Evolutionary conservation across 2,113 vertebrate species (phyloP), one percentile per base, ranked within the genome.

Genomic region (Bostrychus sinensis): DNA sequence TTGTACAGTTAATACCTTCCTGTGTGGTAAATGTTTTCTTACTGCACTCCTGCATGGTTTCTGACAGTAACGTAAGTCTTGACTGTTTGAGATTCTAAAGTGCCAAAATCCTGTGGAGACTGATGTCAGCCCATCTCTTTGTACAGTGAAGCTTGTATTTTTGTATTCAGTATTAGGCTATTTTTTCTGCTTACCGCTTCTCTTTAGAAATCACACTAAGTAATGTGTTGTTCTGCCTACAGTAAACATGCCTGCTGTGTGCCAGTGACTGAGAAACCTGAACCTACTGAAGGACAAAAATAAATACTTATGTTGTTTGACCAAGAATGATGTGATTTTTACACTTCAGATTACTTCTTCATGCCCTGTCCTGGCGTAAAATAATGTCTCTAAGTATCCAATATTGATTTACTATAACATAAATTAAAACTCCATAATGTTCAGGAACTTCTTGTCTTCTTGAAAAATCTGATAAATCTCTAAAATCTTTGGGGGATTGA

Each of bases 141-240:
- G 74, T 86, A 87, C 75, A 76, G 82, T 87, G 79, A 86, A 32
- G 62, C 70, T 82, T 73, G 86, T 90, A 87, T 88, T 89, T 90
- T 88, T 89, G 84, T 83, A 87, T 77, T 82, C 66, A 77, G 62
- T 73, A 51, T 70, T 75, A 58, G n/a, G n/a, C n/a, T n/a, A 77
- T 85, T 83, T 84, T 85, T 85, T 77, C 56, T 54, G 79, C 78
- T 76, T 74, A 41, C 41, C 51, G 80, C 73, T 79, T 81, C 70
- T 81, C 58, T 77, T 23, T 77, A 36, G 54, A 83, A 66, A 63
- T 75, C 64, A 51, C 62, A 34, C 58, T 71, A 14, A 50, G 25
- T 2, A 6, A 23, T 17, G 32, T 73, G 59, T 79, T 72, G 57
- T 76, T 82, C 70, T 78, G 74, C 57, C 53, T 65, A 48, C 58